phyloP scores from a whole-genome alignment of 2,797 vertebrate species.

The Gephyroberyx darwinii region DNA sequence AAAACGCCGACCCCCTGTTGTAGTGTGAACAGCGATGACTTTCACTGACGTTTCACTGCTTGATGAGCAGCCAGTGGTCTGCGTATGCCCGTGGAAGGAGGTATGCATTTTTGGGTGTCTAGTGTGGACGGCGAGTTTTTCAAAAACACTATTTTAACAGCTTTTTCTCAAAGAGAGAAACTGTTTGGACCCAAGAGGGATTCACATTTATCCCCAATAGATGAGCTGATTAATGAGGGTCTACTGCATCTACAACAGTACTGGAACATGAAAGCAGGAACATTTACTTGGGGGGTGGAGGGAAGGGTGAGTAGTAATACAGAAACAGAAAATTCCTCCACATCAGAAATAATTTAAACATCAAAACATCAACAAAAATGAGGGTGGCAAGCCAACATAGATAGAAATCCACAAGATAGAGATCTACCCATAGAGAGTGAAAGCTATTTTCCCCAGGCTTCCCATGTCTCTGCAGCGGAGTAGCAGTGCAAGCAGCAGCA shows the following conservation, averaged over 20 bases:
- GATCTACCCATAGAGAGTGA: conserved; percentile 14
- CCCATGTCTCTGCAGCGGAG: conserved; percentile 39
- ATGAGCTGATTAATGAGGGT: conserved; percentile 18
- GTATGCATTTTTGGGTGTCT: no score
- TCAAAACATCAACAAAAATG: conserved; percentile 11
- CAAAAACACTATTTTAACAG: no score
- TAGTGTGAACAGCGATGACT: no score
- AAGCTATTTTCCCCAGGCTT: conserved; percentile 40
- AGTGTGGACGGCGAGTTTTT: no score
- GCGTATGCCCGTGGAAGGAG: no score
- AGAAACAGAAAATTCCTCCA: background rate
- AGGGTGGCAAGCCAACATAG: conserved; percentile 19
- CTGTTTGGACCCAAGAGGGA: background rate
- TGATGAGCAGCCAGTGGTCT: no score
- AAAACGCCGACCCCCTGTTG: no score
- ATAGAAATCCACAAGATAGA: conserved; percentile 35
- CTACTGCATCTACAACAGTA: background rate
- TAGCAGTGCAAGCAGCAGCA: conserved; percentile 46
- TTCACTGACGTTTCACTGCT: no score
- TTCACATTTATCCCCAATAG: background rate
- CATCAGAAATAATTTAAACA: background rate
- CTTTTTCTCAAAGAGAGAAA: background rate
- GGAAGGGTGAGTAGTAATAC: background rate
- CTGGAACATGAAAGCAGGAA: background rate
- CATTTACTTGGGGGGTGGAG: background rate